Conservation (phyloP, 35 echinoderm and acorn worm genomes). For the Heliocidaris erythrogramma region DNA sequence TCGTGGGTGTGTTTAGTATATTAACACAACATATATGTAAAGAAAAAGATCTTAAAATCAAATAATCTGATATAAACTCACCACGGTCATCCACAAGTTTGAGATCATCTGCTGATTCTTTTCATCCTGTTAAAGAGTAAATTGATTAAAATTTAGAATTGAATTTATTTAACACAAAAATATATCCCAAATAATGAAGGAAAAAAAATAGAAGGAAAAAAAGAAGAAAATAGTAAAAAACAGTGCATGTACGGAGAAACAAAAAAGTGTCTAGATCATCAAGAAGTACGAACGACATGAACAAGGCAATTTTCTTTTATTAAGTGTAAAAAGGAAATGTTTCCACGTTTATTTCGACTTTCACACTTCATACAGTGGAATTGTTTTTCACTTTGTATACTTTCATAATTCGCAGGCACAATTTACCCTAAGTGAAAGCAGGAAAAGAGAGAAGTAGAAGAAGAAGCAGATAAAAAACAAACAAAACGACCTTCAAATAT, state of each 20-base stretch:
- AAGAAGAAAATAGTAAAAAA: too few relatives aligned
- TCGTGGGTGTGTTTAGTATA: too few relatives aligned
- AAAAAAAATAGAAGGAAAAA: too few relatives aligned
- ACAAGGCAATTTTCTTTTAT: too few relatives aligned
- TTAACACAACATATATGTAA: not conserved
- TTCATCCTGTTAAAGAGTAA: constrained; percentile 14
- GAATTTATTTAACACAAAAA: too few relatives aligned
- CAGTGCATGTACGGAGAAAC: too few relatives aligned
- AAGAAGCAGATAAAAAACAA: too few relatives aligned
- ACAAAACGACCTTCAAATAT: not conserved
- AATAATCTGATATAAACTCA: not conserved
- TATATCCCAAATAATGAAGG: too few relatives aligned
- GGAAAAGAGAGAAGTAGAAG: not conserved
- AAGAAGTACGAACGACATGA: too few relatives aligned
- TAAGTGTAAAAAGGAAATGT: not conserved
- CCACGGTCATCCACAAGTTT: constrained; percentile 27
- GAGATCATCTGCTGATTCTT: constrained; percentile 29
- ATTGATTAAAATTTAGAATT: not conserved
- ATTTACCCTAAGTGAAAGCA: not conserved
- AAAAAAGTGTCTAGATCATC: too few relatives aligned
- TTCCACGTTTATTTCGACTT: not conserved
- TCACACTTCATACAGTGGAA: not conserved
- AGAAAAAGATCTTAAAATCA: not conserved
- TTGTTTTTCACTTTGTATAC: not conserved
- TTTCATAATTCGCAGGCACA: not conserved